Evolutionary conservation across 2,113 vertebrate genomes (phyloP), one percentile per base, ranked within the genome.

Genomic region (Urocynchramus pylzowi): DNA sequence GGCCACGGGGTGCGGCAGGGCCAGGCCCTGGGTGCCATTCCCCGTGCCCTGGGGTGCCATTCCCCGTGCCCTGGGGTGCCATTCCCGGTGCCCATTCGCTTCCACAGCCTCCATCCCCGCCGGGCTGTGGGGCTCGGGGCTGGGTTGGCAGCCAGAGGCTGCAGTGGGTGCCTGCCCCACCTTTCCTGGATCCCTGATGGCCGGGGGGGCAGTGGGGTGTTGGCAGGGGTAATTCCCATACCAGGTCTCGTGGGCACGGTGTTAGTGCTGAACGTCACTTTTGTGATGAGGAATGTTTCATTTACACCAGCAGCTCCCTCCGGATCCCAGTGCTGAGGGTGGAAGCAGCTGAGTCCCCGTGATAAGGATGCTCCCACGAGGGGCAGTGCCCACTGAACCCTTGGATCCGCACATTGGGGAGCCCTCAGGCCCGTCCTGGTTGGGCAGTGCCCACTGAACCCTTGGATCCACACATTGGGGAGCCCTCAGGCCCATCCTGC

Each of bases 241-340:
- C 44, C 2, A 0, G 7, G 3, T 9, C 28, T 27, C 8, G 0
- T 0, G 6, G 65, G 7, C 0, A 0, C 0, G 9, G 41, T 2
- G 9, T 22, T 16, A 17, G 22, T 2, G 42, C 39, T 0, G 23
- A 61, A 6, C 16, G 16, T 41, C 4, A 0, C 1, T 0, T 52
- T 0, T 0, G 53, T 3, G 1, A 2, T 4, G 41, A 8, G 0
- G 1, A 27, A 16, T 0, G 8, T 52, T 65, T 45, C 19, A 28
- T 39, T 73, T 5, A 11, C 10, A 15, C 0, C 0, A 41, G 49
- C 4, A 12, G 37, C 53, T 67, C 37, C 31, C n/a, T 6, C n/a
- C 0, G 1, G 41, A 28, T 33, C 5, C 11, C 21, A 1, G 49
- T 0, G 0, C 3, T 2, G 13, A 17, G 21, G 41, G 11, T 20